A percentile compares a stretch with the other conserved stretches of the same genome.
Conservation (phyloP, 2,113 vertebrate species). For the Callorhinus ursinus region DNA sequence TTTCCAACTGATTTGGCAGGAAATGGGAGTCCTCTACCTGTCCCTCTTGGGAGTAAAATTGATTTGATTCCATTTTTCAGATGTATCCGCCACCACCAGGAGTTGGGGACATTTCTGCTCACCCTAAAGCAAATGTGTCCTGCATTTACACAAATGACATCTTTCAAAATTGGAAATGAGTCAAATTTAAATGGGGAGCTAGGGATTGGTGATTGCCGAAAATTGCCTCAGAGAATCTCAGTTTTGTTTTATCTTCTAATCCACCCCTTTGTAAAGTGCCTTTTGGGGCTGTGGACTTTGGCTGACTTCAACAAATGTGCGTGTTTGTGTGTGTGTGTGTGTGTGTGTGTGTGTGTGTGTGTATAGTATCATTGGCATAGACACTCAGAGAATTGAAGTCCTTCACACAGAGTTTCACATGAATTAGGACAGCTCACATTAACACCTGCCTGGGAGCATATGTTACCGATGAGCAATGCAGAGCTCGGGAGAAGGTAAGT, state of each 20-base stretch:
- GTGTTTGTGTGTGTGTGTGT: background rate
- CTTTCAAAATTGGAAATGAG: conserved; percentile 19
- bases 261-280: background rate
- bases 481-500: background rate
- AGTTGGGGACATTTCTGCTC: conserved; percentile 64
- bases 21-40: conserved; percentile 88
- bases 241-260: background rate
- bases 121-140: background rate
- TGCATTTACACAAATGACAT: conserved; percentile 13
- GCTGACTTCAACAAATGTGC: background rate
- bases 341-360: background rate
- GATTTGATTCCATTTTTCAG: conserved; percentile 84
- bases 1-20: conserved; percentile 86
- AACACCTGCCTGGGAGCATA: background rate
- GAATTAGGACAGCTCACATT: background rate
- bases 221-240: background rate
- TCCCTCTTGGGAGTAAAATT: conserved; percentile 82
- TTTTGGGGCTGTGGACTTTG: background rate
- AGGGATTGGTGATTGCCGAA: background rate
- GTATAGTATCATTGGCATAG: background rate
- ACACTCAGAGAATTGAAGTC: background rate
- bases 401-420: background rate
- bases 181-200: background rate
- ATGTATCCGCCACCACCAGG: conserved; percentile 71
- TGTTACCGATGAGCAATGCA: background rate